phyloP scores from a whole-genome alignment of 2,888 invertebrate species.

The Amphiduros pacificus region DNA sequence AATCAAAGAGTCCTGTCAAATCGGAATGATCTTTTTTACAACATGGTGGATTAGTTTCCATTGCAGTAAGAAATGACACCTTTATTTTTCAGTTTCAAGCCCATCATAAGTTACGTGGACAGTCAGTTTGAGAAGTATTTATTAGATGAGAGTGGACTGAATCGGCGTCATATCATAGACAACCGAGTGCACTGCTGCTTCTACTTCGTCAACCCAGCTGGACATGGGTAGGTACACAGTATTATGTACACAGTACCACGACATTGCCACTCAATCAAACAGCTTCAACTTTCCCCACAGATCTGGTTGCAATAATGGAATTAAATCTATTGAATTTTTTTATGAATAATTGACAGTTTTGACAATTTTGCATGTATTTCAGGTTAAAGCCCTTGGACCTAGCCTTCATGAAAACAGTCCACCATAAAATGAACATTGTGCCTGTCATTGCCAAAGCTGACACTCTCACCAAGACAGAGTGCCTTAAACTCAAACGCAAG shows the following conservation, averaged over 20 bases:
- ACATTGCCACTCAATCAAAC: too few species aligned
- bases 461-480: conserved; percentile 57
- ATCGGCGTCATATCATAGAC: conserved; percentile 93
- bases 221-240: conserved; percentile 49
- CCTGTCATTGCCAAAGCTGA: conserved; percentile 60
- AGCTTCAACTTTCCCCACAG: too few species aligned
- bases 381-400: conserved; percentile 58
- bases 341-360: not conserved
- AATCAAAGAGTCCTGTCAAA: too few species aligned
- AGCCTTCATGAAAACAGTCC: conserved; percentile 56
- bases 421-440: conserved; percentile 60
- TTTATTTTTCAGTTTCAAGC: conserved; percentile 73
- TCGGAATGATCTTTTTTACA: too few species aligned
- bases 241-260: too few species aligned
- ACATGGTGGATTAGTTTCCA: too few species aligned
- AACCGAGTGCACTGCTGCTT: conserved; percentile 91
- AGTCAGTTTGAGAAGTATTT: conserved; percentile 82
- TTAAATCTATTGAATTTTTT: not conserved
- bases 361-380: conserved; percentile 15
- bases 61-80: too few species aligned
- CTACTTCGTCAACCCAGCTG: conserved; percentile 60
- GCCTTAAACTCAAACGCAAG: conserved; percentile 50
- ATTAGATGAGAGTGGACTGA: conserved; percentile 83
- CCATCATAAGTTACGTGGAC: conserved; percentile 95
- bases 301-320: not conserved